Evolutionary conservation across 2,888 invertebrate species (phyloP), one percentile per base, ranked within the genome.

Genomic region (Blera fallax): DNA sequence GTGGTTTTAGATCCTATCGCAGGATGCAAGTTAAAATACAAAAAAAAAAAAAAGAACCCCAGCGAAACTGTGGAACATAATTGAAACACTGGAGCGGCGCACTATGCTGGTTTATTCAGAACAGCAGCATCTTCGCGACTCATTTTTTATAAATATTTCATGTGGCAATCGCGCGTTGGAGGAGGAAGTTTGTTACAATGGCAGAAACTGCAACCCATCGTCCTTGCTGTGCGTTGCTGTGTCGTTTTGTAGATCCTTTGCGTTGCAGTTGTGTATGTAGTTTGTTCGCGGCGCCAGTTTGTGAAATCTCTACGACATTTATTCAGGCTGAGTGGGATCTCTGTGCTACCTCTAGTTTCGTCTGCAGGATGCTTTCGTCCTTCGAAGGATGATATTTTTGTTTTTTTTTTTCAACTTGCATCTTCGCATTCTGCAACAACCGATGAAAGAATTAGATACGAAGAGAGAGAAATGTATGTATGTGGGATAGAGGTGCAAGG

Each of bases 71-170:
- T 80, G 80, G 70, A 76, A 85, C 84, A 76, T 85, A 85, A 85
- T 85, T 85, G 84, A 85, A 85, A 85, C 80, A 80, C 64, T 65
- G 70, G 21, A 76, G 80, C 81, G 45, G 80, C 81, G 37, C 81
- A 64, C 74, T 76, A 62, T 74, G 40, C 45, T 54, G 62, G 74
- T 74, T 65, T 70, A 84, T 84, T 84, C 62, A 69, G 74, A 67
- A 58, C 62, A 45, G 45, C 78, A 67, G 56, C 40, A 69, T 56
- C 74, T 58, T 76, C 70, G 64, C 80, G 76, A 80, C 76, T 85
- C 76, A 81, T 85, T 85, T 81, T 81, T 67, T 67, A 76, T 72
- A 77, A 70, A 77, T 81, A 65, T 85, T 85, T 76, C 85, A 77
- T 81, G 54, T 81, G 70, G 81, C 76, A 85, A 81, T 77, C 24